Conservation (phyloP, 2,113 vertebrate species). For the Halcyon malimbica region DNA sequence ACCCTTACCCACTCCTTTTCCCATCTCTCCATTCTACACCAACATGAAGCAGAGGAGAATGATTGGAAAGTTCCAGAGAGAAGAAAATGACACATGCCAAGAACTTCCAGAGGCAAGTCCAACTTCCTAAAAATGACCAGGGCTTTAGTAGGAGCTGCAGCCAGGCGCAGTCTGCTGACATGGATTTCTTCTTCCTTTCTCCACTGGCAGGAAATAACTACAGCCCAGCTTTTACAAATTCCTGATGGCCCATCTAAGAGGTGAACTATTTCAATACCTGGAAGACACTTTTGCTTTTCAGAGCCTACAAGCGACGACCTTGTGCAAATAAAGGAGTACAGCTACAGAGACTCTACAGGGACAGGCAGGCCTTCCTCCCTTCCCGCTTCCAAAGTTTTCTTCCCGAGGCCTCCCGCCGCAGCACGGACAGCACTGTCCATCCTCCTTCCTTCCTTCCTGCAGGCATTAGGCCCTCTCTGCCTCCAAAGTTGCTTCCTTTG, state of each 20-base stretch:
- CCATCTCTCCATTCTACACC: background rate
- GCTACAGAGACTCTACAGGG: background rate
- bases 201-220: background rate
- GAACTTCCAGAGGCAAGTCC: conserved; percentile 41
- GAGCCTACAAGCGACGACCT: background rate
- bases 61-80: background rate
- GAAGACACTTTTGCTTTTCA: background rate
- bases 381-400: background rate
- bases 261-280: background rate
- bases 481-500: background rate
- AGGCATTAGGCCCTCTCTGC: background rate
- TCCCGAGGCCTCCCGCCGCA: background rate
- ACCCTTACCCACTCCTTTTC: background rate
- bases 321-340: background rate
- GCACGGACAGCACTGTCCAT: background rate
- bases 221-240: background rate
- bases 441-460: conserved; percentile 6
- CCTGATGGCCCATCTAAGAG: background rate
- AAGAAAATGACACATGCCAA: background rate
- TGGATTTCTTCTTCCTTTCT: background rate
- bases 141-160: background rate
- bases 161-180: background rate
- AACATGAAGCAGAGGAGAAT: background rate
- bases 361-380: background rate
- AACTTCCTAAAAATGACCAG: background rate